Conservation (phyloP, 2,797 vertebrate genomes). For the Botia kubotai region DNA sequence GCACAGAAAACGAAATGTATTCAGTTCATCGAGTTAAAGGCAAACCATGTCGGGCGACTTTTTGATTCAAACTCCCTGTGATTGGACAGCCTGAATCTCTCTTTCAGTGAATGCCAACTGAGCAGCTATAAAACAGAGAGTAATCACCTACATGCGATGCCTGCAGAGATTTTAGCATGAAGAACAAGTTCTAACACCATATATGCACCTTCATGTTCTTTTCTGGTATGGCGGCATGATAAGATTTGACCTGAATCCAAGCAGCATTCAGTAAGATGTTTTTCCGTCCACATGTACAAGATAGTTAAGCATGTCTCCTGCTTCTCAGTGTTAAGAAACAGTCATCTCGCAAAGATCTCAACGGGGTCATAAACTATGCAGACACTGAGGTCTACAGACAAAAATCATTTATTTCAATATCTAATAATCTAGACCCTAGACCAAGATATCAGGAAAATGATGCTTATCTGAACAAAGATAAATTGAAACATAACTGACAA, state of each 20-base stretch:
- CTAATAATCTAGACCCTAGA: too few relatives aligned
- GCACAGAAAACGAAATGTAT: constrained; percentile 69
- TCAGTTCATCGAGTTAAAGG: constrained; percentile 70
- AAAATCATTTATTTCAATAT: too few relatives aligned
- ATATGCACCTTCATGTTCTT: neutral
- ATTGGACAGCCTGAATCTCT: constrained; percentile 64
- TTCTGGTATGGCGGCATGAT: constrained; percentile 1
- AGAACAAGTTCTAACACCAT: constrained; percentile 14
- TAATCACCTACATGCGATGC: constrained; percentile 56
- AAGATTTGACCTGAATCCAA: constrained; percentile 4
- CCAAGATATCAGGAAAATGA: too few relatives aligned
- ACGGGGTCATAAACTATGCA: too few relatives aligned
- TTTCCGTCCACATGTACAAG: neutral
- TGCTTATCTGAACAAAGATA: too few relatives aligned
- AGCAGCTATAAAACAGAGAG: constrained; percentile 68
- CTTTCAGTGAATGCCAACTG: constrained; percentile 69
- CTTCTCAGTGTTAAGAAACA: neutral
- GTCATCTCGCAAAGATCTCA: too few relatives aligned
- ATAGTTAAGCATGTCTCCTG: neutral
- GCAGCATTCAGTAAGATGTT: constrained; percentile 15
- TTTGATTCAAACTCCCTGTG: constrained; percentile 66
- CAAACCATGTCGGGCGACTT: constrained; percentile 57
- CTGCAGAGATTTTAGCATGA: constrained; percentile 19
- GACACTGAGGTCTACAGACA: too few relatives aligned
- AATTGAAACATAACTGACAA: too few relatives aligned